These are phyloP conservation scores for Ceramica pisi DNA, from an alignment of 2,888 invertebrate species.

Conservation along the genomic window DNA sequence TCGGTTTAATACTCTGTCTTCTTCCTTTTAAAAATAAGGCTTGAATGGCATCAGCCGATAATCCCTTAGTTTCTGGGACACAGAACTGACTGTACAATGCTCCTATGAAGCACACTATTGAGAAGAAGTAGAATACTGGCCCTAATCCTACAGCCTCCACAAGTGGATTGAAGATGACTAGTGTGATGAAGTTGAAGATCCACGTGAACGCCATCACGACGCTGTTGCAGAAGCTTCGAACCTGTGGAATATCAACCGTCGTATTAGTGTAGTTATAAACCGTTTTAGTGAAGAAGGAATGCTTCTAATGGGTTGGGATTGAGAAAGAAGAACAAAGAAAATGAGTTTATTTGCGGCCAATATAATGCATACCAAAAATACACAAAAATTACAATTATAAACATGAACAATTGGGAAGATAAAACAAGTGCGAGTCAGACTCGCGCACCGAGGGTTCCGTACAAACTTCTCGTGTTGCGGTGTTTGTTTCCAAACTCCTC, in stretches of 20 bases:
- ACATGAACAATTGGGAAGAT: no score
- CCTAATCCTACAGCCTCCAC: conserved; percentile 77
- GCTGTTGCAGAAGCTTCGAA: conserved; percentile 79
- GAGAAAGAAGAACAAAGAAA: no score
- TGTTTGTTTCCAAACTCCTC: no score
- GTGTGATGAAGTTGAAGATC: conserved; percentile 78
- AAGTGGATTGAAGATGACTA: conserved; percentile 80
- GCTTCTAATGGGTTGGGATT: not conserved
- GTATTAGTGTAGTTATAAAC: not conserved
- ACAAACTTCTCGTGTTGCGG: no score
- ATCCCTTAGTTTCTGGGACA: conserved; percentile 85
- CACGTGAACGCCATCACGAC: conserved; percentile 74
- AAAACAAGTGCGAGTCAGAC: no score
- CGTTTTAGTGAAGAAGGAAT: not conserved
- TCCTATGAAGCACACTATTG: conserved; percentile 76
- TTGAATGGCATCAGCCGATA: conserved; percentile 80
- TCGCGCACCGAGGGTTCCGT: no score
- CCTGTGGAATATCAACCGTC: conserved; percentile 64
- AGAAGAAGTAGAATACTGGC: conserved; percentile 82
- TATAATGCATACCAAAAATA: no score
- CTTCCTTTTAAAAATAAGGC: conserved; percentile 70
- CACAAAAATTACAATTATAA: no score
- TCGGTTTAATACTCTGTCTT: conserved; percentile 39
- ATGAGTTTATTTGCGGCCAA: no score
- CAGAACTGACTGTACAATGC: conserved; percentile 76